phyloP scores from a whole-genome alignment of 2,797 vertebrate genomes.

The Paratrypauchen microcephalus region DNA sequence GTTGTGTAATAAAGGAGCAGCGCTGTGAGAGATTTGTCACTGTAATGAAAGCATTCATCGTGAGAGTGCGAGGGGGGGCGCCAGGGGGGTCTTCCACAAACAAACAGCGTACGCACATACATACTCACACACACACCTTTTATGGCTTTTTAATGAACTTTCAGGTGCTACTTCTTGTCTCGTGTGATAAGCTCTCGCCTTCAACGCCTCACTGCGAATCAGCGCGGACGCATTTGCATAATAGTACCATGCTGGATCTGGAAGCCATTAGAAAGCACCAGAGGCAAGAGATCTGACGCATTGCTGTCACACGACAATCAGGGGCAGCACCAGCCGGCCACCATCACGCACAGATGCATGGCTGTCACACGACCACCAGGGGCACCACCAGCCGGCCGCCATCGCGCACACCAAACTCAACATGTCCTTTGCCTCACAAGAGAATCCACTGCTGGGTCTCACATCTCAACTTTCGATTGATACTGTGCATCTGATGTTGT shows the following conservation, averaged over 20 bases:
- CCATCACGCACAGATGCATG: slow-evolving; percentile 37
- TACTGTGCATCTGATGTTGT: too few relatives aligned
- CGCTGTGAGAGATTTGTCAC: slow-evolving; percentile 65
- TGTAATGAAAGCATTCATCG: slow-evolving; percentile 76
- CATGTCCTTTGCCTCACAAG: background rate
- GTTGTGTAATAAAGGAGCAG: slow-evolving; percentile 62
- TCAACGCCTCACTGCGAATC: slow-evolving; percentile 57
- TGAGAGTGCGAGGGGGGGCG: slow-evolving; percentile 42
- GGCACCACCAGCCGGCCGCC: slow-evolving; percentile 23
- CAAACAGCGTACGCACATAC: slow-evolving; percentile 41
- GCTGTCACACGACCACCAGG: slow-evolving; percentile 57
- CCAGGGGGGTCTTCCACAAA: slow-evolving; percentile 44
- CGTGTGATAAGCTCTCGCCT: slow-evolving; percentile 52
- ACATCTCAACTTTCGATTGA: too few relatives aligned
- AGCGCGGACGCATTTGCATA: slow-evolving; percentile 68
- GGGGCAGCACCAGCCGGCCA: slow-evolving; percentile 34
- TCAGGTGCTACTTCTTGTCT: slow-evolving; percentile 56
- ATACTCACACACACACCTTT: slow-evolving; percentile 32
- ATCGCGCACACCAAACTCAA: background rate
- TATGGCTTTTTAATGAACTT: slow-evolving; percentile 73
- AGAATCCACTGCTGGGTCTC: too few relatives aligned
- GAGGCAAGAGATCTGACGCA: slow-evolving; percentile 62
- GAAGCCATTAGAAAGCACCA: slow-evolving; percentile 64
- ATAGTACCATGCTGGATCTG: slow-evolving; percentile 66
- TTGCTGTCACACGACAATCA: slow-evolving; percentile 53